A percentile compares a stretch with the other conserved stretches of the same genome.
These are phyloP conservation scores for Haliaeetus leucogaster DNA, from an alignment of 2,113 vertebrate species.

Conservation along the genomic window DNA sequence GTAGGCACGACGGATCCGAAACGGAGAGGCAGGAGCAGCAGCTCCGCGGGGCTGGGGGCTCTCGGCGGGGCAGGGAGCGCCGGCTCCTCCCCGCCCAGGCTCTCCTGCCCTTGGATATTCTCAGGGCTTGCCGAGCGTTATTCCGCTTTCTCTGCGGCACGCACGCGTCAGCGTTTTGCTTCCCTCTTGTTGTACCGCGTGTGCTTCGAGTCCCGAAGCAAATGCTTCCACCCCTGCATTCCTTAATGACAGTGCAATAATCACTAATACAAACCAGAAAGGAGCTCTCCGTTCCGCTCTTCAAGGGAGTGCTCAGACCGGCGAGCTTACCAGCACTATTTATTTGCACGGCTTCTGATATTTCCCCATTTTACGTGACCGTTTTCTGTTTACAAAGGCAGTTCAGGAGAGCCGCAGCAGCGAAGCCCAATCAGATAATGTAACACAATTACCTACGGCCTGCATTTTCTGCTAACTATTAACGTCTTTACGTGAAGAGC, in stretches of 20 bases:
- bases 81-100: not conserved
- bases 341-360: not conserved
- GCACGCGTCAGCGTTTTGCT: not conserved
- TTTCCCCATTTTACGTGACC: not conserved
- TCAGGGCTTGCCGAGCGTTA: too few species aligned
- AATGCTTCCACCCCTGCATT: not conserved
- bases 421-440: not conserved
- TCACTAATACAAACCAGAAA: slow-evolving; percentile 19
- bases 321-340: not conserved
- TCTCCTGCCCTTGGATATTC: not conserved
- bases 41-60: not conserved
- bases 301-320: not conserved
- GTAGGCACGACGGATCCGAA: not conserved
- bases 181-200: not conserved
- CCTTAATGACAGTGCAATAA: not conserved
- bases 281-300: not conserved
- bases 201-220: not conserved
- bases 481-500: not conserved
- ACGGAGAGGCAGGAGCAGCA: not conserved
- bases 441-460: not conserved
- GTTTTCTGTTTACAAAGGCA: not conserved
- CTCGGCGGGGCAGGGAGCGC: not conserved
- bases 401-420: not conserved
- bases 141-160: not conserved
- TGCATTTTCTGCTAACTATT: not conserved